A percentile compares a stretch with the other conserved stretches of the same genome.
These are phyloP conservation scores for Heteromurus nitidus DNA, from an alignment of 2,888 invertebrate species.

Conservation along the genomic window DNA sequence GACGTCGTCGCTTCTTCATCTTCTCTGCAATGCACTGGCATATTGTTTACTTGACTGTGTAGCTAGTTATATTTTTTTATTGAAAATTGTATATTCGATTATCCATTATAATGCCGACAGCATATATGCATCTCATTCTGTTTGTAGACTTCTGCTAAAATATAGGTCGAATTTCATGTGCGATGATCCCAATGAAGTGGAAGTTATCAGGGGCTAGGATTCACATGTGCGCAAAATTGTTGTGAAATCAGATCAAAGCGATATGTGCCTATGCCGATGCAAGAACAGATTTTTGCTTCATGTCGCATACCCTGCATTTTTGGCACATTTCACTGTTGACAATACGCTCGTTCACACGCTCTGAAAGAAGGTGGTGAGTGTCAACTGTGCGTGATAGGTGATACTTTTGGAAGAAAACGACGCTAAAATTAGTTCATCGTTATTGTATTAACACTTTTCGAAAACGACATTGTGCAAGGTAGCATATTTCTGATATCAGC, in stretches of 20 bases:
- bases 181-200: neutral
- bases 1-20: too few species aligned
- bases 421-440: too few species aligned
- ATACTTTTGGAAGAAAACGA: neutral
- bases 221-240: neutral
- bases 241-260: slow-evolving; percentile 20
- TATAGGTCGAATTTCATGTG: slow-evolving; percentile 3
- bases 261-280: too few species aligned
- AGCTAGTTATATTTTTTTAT: too few species aligned
- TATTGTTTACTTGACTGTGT: neutral
- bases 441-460: too few species aligned
- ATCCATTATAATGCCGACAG: neutral
- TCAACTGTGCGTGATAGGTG: neutral
- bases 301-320: neutral
- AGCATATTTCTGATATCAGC: too few species aligned
- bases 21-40: neutral
- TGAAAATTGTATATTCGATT: neutral
- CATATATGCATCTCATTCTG: neutral
- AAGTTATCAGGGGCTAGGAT: slow-evolving; percentile 18
- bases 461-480: too few species aligned
- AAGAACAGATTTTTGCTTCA: neutral
- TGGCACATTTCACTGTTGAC: neutral
- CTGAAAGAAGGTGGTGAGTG: neutral
- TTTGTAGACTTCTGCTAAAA: neutral
- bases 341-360: neutral